Base-by-base conservation (phyloP, 2,888 invertebrate genomes). In the Microplitis deprimator region DNA sequence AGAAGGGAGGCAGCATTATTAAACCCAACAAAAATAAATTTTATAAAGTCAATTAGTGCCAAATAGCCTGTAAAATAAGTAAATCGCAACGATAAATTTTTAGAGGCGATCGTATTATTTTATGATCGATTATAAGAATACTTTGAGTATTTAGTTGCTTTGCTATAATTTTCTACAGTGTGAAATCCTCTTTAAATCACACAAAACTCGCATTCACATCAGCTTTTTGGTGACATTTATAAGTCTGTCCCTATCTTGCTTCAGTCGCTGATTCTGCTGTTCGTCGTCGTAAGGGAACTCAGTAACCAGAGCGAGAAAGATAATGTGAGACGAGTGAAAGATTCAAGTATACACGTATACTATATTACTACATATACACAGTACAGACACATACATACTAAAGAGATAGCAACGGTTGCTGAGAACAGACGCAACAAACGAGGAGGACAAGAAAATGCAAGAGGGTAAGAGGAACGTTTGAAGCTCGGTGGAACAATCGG, bases 271-370 rank as follows among this genome's bases (percentile, higher is more conserved):
- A 13, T 39, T 60, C 38, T 50, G 65, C 61, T 5, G 68, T 17
- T 38, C 16, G 40, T 17, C 68, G 5, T 10, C 17, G 39, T 17
- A 77, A 38, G 73, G 73, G 67, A 68, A 70, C 73, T 74, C 79
- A 70, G 72, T 78, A 75, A 78, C 76, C 75, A 76, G 80, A 60
- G 74, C 20, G 78, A 79, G 64, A 41, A 65, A 73, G 76, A 73
- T 62, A 77, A 74, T 73, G 79, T 76, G 71, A 79, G 68, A 67
- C 79, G 80, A 79, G 82, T 77, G 80, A 77, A 41, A 68, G 68
- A 68, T 16, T 68, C 16, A 41, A 68, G 68, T 17, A 68, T 74
- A 83, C 80, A 79, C 82, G 20, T 20, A 79, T 82, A 80, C 81
- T 83, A 29, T 29, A 29, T 29, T 29, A 29, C 3, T 83, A 83